These are phyloP conservation scores for Drosophila mauritiana DNA, from an alignment of 1,140 invertebrate genomes.

Conservation along the genomic window DNA sequence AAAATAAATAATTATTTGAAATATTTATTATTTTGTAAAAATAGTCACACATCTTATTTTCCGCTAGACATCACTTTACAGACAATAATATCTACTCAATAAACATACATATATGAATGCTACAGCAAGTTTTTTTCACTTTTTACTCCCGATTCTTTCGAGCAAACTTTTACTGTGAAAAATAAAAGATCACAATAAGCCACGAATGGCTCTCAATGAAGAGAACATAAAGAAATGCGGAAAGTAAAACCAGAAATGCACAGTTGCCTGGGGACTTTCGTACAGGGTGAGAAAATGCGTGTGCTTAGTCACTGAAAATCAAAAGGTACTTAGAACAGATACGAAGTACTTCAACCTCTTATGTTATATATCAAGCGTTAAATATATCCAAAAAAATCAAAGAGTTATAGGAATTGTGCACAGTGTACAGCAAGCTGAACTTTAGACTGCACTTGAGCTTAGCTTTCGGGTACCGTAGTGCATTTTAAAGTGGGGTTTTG, in stretches of 20 bases:
- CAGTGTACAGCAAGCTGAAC: slow-evolving; percentile 51
- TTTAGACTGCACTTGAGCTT: slow-evolving; percentile 55
- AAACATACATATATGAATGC: background rate
- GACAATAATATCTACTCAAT: background rate
- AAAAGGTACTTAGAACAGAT: slow-evolving; percentile 1
- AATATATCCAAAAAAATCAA: background rate
- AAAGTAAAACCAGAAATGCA: background rate
- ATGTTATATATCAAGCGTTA: slow-evolving; percentile 10
- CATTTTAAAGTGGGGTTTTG: slow-evolving; percentile 39
- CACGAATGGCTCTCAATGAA: background rate
- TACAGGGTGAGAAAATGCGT: slow-evolving; percentile 26
- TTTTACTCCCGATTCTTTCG: background rate
- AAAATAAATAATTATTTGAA: no score
- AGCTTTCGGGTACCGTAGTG: slow-evolving; percentile 52
- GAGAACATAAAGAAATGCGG: background rate
- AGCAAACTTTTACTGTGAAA: background rate
- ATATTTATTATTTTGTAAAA: no score
- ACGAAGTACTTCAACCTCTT: background rate
- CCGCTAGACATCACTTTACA: background rate
- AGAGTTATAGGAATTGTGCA: slow-evolving; percentile 2
- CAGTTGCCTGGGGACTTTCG: slow-evolving; percentile 15
- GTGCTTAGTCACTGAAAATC: slow-evolving; percentile 5
- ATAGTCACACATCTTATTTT: slow-evolving; percentile 5
- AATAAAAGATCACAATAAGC: background rate
- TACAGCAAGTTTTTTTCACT: no score